Evolutionary conservation across 2,113 vertebrate species (phyloP), one percentile per base, ranked within the genome.

Genomic region (Theristicus caerulescens): DNA sequence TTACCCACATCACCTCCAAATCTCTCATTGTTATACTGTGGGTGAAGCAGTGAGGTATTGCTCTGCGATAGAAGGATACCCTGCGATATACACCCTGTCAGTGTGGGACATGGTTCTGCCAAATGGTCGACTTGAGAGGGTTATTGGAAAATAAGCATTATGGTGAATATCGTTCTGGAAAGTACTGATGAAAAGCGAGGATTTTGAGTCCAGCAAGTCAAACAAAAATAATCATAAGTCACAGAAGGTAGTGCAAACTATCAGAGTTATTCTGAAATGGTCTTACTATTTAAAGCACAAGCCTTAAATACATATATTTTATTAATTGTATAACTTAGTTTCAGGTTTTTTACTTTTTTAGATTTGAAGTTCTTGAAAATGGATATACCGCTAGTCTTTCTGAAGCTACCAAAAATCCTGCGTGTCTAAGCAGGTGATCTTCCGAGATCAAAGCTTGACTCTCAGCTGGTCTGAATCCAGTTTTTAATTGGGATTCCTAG

Each of bases 61-160:
- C 58, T 59, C 29, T 64, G 34, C 36, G 51, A n/a, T 38, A n/a
- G 76, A 52, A 32, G 32, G n/a, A 26, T 46, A 8, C 11, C 14
- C 4, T 64, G 42, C 1, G 3, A 62, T 32, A 14, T 1, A 26
- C 29, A 13, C 20, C 49, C 24, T 1, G 0, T 15, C 42, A 25
- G 13, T 7, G 38, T 21, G 67, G 36, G 49, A 52, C 1, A 1
- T 42, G 19, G 31, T 36, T 78, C 46, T 86, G n/a, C 27, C 65
- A 49, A 13, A 47, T 36, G 62, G 26, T 54, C 67, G 38, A 1
- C 14, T 34, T 32, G 36, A 31, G 42, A 67, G 19, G 10, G 10
- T 22, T 42, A 18, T 34, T 71, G 44, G 38, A 74, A 88, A 58
- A 54, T 25, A 54, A 66, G 29, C 19, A 32, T 29, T 64, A 16